Conservation (phyloP, 1,140 invertebrate species). For the Leguminivora glycinivorella region DNA sequence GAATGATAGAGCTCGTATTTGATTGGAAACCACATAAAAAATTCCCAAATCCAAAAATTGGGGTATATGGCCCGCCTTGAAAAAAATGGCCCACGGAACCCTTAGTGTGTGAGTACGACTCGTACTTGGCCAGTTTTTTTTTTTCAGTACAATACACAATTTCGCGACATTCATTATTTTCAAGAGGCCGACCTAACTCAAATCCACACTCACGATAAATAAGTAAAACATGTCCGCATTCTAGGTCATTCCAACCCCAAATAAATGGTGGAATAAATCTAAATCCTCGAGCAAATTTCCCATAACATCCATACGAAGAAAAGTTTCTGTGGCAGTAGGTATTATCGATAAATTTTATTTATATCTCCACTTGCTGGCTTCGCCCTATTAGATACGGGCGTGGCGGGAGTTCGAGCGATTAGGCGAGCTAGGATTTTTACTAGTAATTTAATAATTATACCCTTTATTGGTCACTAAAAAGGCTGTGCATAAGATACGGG, state of each 20-base stretch:
- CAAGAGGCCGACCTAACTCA: not conserved
- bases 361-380: conserved; percentile 14
- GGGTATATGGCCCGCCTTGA: too few relatives aligned
- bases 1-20: too few relatives aligned
- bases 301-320: conserved; percentile 26
- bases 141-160: not conserved
- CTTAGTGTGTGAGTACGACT: too few relatives aligned
- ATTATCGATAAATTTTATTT: conserved; percentile 29
- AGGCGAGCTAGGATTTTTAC: not conserved
- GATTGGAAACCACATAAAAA: too few relatives aligned
- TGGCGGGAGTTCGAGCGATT: not conserved
- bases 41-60: too few relatives aligned
- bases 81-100: too few relatives aligned
- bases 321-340: conserved; percentile 22
- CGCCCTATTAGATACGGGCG: conserved; percentile 16
- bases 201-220: not conserved
- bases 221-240: not conserved
- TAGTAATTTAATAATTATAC: too few relatives aligned
- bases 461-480: too few relatives aligned
- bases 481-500: too few relatives aligned
- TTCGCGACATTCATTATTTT: not conserved
- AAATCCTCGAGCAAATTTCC: conserved; percentile 12
- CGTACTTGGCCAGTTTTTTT: too few relatives aligned
- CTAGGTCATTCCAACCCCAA: conserved; percentile 14
- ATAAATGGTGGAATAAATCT: conserved; percentile 18